Percentiles rank a stretch among this genome's conserved stretches.
Conservation (phyloP, 53 echinoderm and acorn worm genomes). For the Stichopus horrens region DNA sequence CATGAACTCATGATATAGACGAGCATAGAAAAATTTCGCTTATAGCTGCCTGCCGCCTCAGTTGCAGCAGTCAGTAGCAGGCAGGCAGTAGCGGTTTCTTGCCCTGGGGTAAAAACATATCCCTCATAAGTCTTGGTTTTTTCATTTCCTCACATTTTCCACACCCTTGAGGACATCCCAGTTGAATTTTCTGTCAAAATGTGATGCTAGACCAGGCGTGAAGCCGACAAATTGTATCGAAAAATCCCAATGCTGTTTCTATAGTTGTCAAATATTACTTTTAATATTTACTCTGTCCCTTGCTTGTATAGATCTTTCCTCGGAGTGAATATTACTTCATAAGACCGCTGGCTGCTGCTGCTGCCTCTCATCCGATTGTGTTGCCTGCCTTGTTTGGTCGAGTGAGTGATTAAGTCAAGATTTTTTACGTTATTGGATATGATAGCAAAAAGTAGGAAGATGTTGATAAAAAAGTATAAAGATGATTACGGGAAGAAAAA, state of each 20-base stretch:
- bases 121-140: constrained; percentile 1
- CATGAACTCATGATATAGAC: not conserved
- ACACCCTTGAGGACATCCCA: constrained; percentile 25
- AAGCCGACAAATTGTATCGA: constrained; percentile 42
- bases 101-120: constrained; percentile 31
- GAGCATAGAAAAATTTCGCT: constrained; percentile 6
- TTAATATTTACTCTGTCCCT: constrained; percentile 32
- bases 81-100: not conserved
- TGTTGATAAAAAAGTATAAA: not conserved
- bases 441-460: not conserved
- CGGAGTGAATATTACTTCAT: constrained; percentile 36
- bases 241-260: constrained; percentile 41
- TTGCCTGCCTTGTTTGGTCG: constrained; percentile 13
- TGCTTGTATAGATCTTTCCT: not conserved
- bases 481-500: not conserved
- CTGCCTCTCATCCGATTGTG: not conserved
- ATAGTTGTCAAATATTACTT: constrained; percentile 32
- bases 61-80: too few species aligned
- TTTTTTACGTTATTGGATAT: constrained; percentile 36
- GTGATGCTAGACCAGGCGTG: constrained; percentile 22
- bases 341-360: not conserved
- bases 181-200: constrained; percentile 32
- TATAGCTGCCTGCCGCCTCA: not conserved
- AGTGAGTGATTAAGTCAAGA: constrained; percentile 39
- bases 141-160: constrained; percentile 18